Evolutionary conservation across 2,113 vertebrate species (phyloP).

Genomic region (Apodemus sylvaticus): DNA sequence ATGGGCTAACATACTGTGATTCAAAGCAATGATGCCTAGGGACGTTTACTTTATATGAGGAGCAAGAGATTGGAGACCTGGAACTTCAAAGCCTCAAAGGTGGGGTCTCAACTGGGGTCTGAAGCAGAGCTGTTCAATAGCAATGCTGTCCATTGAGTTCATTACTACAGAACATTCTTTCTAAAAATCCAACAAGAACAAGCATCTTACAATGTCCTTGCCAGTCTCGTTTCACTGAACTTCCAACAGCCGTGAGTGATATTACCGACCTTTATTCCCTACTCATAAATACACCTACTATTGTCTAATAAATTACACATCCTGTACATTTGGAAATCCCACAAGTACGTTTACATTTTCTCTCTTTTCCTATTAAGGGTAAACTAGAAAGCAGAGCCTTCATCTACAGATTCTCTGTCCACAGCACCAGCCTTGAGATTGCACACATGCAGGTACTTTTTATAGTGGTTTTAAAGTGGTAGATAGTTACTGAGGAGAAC

Average conservation of each 20-base stretch:
- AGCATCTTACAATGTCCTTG: not conserved
- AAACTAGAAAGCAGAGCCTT: constrained; percentile 38
- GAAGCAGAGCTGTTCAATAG: constrained; percentile 43
- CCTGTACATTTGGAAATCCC: constrained; percentile 52
- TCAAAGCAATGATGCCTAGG: constrained; percentile 23
- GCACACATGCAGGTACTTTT: constrained; percentile 27
- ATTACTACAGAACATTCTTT: constrained; percentile 25
- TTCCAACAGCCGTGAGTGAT: constrained; percentile 7
- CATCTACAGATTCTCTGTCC: not conserved
- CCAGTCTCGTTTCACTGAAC: not conserved
- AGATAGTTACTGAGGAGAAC: constrained; percentile 2
- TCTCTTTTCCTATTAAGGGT: constrained; percentile 38
- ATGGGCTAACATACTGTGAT: not conserved
- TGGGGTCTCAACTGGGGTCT: constrained; percentile 1
- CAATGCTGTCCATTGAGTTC: constrained; percentile 45
- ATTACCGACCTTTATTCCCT: constrained; percentile 70
- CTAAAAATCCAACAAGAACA: constrained; percentile 54
- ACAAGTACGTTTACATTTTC: constrained; percentile 37
- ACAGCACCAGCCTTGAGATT: not conserved
- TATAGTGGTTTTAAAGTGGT: constrained; percentile 1
- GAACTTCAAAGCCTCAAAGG: constrained; percentile 17
- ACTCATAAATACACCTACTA: constrained; percentile 48
- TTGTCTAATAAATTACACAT: constrained; percentile 53
- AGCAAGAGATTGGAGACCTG: not conserved
- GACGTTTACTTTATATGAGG: constrained; percentile 30